Evolutionary conservation across 1,140 invertebrate genomes (phyloP), one percentile per base, ranked within the genome.

Genomic region (Psilanteris sp.): DNA sequence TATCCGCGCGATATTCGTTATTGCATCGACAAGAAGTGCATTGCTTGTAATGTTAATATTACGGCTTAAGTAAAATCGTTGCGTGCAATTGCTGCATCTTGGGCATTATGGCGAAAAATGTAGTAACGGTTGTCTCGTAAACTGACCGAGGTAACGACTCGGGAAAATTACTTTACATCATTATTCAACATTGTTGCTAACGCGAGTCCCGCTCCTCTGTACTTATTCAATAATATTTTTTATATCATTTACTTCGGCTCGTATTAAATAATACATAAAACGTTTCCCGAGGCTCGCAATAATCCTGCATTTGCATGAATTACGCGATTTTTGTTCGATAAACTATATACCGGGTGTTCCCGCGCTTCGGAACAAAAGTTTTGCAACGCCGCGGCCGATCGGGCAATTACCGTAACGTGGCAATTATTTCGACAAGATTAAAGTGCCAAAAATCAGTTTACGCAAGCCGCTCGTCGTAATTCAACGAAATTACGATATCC

Each of bases 181-280:
- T 73, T 73, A 73, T 73, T 73, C 68, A 73, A 73, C 68, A 73
- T 73, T 73, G 68, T 73, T 73, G 59, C 68, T 50, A 57, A 50
- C 55, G 27, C 50, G 32, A 44, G 27, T 57, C 36, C 29, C 50
- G 59, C 50, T 72, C 41, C 59, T 64, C 61, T 59, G 59, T 62
- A 73, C 70, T 66, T 73, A 64, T 73, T 66, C 61, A 73, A 73
- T 73, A 57, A 64, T 50, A 73, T 73, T 73, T 73, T 73, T 73
- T 73, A 57, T 66, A 57, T 73, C 70, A 66, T 66, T 66, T 54
- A 73, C 70, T 57, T 52, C 59, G 43, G 9, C 50, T 44, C 32
- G 52, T 66, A 73, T 66, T 59, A 73, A 64, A 73, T 72, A 64
- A 73, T 66, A 57, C 57, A 64, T 62, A 64, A 64, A 64, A 55